Evolutionary conservation across 2,113 vertebrate species (phyloP).

Genomic region (Acanthisitta chloris): DNA sequence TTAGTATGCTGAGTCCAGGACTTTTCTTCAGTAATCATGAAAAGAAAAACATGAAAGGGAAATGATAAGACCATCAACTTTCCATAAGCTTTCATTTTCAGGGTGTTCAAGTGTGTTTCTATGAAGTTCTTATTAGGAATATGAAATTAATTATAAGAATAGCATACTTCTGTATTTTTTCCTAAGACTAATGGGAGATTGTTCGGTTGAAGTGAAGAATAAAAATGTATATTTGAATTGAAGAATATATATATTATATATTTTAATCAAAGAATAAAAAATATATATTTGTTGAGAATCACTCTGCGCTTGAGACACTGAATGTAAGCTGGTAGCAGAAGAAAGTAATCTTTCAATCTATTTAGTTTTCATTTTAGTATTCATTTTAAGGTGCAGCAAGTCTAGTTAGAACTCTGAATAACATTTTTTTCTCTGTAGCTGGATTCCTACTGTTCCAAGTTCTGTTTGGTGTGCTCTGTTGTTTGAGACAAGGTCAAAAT

Average conservation of each 20-base stretch:
- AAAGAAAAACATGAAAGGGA: slow-evolving; percentile 43
- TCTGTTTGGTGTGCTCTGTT: background rate
- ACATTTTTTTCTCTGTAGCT: background rate
- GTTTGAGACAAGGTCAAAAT: slow-evolving; percentile 32
- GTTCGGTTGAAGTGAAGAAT: background rate
- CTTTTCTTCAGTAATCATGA: slow-evolving; percentile 34
- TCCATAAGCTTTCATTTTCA: slow-evolving; percentile 19
- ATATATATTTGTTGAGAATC: background rate
- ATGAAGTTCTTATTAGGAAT: slow-evolving; percentile 25
- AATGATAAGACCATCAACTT: slow-evolving; percentile 34
- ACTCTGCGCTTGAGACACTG: background rate
- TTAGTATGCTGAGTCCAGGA: slow-evolving; percentile 31
- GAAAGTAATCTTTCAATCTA: background rate
- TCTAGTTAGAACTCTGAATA: background rate
- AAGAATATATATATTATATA: background rate
- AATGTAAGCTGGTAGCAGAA: background rate
- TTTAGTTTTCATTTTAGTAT: background rate
- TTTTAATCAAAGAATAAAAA: background rate
- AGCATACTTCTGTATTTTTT: background rate
- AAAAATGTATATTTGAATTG: background rate
- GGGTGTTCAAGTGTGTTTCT: slow-evolving; percentile 7
- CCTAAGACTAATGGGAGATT: slow-evolving; percentile 12
- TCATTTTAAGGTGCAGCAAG: background rate
- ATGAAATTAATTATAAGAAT: slow-evolving; percentile 44
- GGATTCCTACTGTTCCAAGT: background rate